A percentile compares a stretch with the other conserved stretches of the same genome.
These are phyloP conservation scores for Cynopterus brachyotis DNA, from an alignment of 2,113 vertebrate species.

Conservation along the genomic window DNA sequence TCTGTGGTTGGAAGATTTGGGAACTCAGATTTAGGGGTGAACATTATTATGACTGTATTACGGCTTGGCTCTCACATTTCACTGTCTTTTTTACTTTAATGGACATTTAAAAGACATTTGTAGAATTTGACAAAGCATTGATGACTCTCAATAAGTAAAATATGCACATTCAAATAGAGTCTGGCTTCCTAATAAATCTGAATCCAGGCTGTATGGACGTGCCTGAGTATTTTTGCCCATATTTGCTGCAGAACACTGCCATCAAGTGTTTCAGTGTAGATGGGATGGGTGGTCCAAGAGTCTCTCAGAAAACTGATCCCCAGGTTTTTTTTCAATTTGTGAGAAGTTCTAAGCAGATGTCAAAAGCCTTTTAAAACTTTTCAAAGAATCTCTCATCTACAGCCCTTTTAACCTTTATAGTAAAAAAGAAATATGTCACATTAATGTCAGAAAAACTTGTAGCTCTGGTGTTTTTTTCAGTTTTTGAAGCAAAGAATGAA, in stretches of 20 bases:
- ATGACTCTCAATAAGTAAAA: constrained; percentile 68
- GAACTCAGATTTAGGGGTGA: constrained; percentile 37
- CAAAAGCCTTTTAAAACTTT: background rate
- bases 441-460: background rate
- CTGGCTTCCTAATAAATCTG: constrained; percentile 69
- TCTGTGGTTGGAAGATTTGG: background rate
- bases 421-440: background rate
- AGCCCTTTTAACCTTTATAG: background rate
- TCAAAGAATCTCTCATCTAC: background rate
- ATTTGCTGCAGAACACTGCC: constrained; percentile 84
- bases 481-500: background rate
- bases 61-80: constrained; percentile 28
- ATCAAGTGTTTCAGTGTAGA: constrained; percentile 73
- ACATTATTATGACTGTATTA: constrained; percentile 19
- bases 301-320: background rate
- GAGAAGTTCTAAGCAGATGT: background rate
- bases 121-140: constrained; percentile 75
- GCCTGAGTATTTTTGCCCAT: background rate
- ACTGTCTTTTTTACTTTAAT: constrained; percentile 64
- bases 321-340: background rate
- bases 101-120: constrained; percentile 75
- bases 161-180: constrained; percentile 63
- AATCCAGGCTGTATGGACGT: background rate
- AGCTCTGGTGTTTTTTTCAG: background rate
- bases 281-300: no score